Evolutionary conservation across 2,113 vertebrate genomes (phyloP).

Genomic region (Elachura formosa): DNA sequence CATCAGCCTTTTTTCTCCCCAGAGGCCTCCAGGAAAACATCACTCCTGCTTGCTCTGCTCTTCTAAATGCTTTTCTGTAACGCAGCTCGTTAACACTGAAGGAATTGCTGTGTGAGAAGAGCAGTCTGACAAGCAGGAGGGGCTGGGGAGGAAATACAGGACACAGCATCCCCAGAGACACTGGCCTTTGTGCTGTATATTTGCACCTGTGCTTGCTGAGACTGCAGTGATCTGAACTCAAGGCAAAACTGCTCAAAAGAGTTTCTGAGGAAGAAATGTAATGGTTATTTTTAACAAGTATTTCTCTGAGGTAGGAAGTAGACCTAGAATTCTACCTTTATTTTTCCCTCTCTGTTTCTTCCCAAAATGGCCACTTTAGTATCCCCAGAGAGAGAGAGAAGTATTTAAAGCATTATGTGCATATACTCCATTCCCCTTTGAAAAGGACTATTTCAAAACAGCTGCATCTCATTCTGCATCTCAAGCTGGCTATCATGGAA

Average conservation of each 20-base stretch:
- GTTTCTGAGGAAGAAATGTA: not conserved
- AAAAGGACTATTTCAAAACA: not conserved
- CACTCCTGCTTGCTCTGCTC: not conserved
- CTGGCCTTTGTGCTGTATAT: not conserved
- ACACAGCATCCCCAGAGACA: not conserved
- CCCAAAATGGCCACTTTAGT: not conserved
- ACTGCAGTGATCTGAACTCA: not conserved
- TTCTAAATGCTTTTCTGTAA: not conserved
- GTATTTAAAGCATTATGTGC: not conserved
- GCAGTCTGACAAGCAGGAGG: not conserved
- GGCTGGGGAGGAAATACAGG: not conserved
- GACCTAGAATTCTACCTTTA: not conserved
- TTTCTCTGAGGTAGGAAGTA: not conserved
- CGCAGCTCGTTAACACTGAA: rapidly evolving
- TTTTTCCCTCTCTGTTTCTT: not conserved
- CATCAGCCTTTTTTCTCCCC: not conserved
- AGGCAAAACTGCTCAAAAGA: not conserved
- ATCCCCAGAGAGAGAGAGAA: not conserved
- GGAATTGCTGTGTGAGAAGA: not conserved
- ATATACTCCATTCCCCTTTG: not conserved
- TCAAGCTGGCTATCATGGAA: not conserved
- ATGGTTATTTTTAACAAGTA: not conserved
- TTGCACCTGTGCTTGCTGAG: not conserved
- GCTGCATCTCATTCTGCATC: not conserved
- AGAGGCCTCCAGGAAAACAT: not conserved